Evolutionary conservation across 2,797 vertebrate genomes (phyloP), one percentile per base, ranked within the genome.

Genomic region (Acanthopagrus latus): DNA sequence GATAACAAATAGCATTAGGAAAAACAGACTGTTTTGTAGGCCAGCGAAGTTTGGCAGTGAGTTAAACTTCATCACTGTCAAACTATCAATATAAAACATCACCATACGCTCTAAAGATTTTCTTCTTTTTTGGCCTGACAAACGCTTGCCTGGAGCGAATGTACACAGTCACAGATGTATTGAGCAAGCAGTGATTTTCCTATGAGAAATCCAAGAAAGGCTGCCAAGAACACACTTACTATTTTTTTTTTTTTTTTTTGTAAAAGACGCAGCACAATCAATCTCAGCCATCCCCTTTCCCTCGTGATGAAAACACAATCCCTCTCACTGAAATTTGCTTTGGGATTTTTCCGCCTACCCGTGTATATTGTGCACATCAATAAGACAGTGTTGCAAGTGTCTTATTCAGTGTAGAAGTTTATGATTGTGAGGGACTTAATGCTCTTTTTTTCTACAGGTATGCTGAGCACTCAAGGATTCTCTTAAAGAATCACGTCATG

Each of bases 251-350:
- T n/a, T n/a, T 25, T 71, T 17, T 74, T 67, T 55, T 55, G 25
- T 21, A 64, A 81, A 86, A 76, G 71, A 86, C 10, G 47, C 44
- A 75, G 65, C 80, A 86, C 78, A 89, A 90, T 89, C 84, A 86
- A 78, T 88, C 83, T 85, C 46, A 70, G 64, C 82, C 64, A 84
- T 86, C 29, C 71, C 67, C 64, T 86, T 68, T 83, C 78, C 72
- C 68, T 43, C 51, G 75, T 82, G 85, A 91, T 84, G 86, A 85
- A 86, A 85, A 85, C 87, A 85, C 64, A 83, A 85, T 88, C 87
- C 64, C 17, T 88, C 84, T 79, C 8, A 6, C 72, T 81, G 77
- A 91, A 89, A 90, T 92, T 89, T 92, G 76, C 76, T 85, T 81
- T 84, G 76, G 86, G 88, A 91, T 27, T 89, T 92, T 91, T 77